Base-by-base conservation (phyloP, 92 coral and sea anemone species). In the Porites evermanni region DNA sequence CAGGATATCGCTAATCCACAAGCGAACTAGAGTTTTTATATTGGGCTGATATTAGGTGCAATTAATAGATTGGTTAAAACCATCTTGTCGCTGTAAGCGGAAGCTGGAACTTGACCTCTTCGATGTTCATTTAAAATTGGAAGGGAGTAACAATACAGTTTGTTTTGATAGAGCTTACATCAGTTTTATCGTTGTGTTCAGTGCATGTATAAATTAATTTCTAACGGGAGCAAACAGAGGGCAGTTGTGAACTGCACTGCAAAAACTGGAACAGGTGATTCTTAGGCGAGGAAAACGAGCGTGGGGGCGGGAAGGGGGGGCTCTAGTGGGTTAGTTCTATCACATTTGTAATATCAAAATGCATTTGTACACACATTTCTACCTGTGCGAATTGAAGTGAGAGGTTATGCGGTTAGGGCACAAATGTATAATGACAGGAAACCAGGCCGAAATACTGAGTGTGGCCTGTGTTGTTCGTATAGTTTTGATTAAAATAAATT, bases 1-100 rank as follows among this genome's bases (percentile, higher is more conserved):
- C 86, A 81, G 86, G 86, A 81, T 81, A 78, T 60, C 78, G 20
- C 69, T 81, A 19, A 54, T 19, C 78, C 86, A 59, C 75, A 56
- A 58, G 77, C 53, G 53, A 70, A 71, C 38, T 54, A 24, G 20
- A 54, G 70, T 70, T 73, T 64, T 63, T 44, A 72, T 79, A 65
- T 79, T 65, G 47, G 69, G 78, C 53, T 13, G 26, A 80, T 80
- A 80, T 80, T 80, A 53, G 54, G 13, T 29, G 63, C 58, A 24
- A 58, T 72, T 54, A 13, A 3, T 16, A 16, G 54, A 80, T 54
- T 53, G 76, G 65, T 54, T 7, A 67, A 79, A 79, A 79, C 64
- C 74, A 72, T 61, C 84, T 66, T 79, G 73, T 79, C 84, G 75
- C 72, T 24, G 52, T 23, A 16, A 79, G 11, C 84, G 74, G 84